Base-by-base conservation (phyloP, 2,797 vertebrate genomes). In the Buceros bicornis region DNA sequence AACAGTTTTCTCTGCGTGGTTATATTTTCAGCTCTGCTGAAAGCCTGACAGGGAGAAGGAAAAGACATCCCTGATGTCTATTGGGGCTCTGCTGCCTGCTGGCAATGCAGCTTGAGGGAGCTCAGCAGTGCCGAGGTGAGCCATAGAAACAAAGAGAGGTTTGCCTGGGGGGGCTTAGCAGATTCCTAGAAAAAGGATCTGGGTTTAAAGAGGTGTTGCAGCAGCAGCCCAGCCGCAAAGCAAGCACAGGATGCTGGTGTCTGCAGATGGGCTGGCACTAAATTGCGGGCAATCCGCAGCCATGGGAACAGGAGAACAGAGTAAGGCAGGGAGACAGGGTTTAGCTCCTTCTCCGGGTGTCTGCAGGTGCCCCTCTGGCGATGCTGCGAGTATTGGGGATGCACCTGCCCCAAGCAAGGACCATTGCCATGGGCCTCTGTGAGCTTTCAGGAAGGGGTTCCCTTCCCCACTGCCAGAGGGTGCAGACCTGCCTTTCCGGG, bases 391-490 rank as follows among this genome's bases (percentile, higher is more conserved):
- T 54, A 9, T 0, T 14, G 20, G 50, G 11, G 50, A 65, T 47
- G 42, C 24, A 54, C 25, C 24, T 7, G 47, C 12, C 31, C 37
- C 1, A 1, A 16, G 22, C 19, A 62, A 90, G 48, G n/a, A 67
- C 56, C 3, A 0, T 11, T 28, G 16, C 56, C 4, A 0, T 20
- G 40, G 25, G 13, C 11, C 25, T 16, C 25, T 15, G 31, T 24
- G 22, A 69, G 19, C 22, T 28, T 54, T 3, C 2, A 80, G 28
- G 31, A 43, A 77, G 54, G 54, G 40, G 19, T 14, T 85, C 37
- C 15, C 26, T 48, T 73, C 26, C 19, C 31, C 31, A 48, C 13
- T 2, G 3, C 25, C 69, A 64, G 40, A 0, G 5, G 33, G 5
- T 60, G 42, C 18, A 65, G 65, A 64, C 20, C 20, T 78, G 40